Base-by-base conservation (phyloP, 2,888 invertebrate species). In the Xylophagus ater region DNA sequence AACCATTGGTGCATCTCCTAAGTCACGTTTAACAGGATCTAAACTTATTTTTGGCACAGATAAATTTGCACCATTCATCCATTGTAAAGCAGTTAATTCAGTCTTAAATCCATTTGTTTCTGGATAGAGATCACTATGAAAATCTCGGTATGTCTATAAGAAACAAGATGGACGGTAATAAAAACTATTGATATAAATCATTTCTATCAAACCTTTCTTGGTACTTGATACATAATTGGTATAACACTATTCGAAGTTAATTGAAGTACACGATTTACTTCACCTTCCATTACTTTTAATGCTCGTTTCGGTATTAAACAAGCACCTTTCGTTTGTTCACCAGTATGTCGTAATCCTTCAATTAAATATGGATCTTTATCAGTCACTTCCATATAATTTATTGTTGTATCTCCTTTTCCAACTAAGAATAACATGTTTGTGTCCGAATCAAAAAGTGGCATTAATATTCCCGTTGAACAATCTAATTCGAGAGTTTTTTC, bases 271-370 rank as follows among this genome's bases (percentile, higher is more conserved):
- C 93, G 69, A 66, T 93, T 90, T 4, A 96, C 94, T 67, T 96
- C 96, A 1, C 92, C 93, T 51, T 88, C 85, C 94, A 96, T 96
- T n/a, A 94, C 89, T 52, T 85, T 81, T 25, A 96, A 67, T 1
- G 89, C 88, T 41, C 90, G 70, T 68, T 96, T 96, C 5, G 93
- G 89, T 32, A 93, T 83, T 45, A 94, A 61, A 53, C 90, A 89
- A 3, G 89, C 89, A 4, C 94, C 94, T 59, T 93, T 92, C 0
- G 90, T 90, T 63, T 94, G 94, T 55, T 93, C 92, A n/a, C 89
- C 81, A 14, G 85, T 84, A 67, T 89, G 87, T 39, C 85, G 72
- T 45, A 85, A 66, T 15, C 93, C 90, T 62, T 90, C 89, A 41
- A 85, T 82, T n/a, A 93, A 66, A 60, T 76, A 87, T 0, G 93